A percentile compares a stretch with the other conserved stretches of the same genome.
phyloP scores from a whole-genome alignment of 2,888 invertebrate species.

The Xestia rhomboidea region DNA sequence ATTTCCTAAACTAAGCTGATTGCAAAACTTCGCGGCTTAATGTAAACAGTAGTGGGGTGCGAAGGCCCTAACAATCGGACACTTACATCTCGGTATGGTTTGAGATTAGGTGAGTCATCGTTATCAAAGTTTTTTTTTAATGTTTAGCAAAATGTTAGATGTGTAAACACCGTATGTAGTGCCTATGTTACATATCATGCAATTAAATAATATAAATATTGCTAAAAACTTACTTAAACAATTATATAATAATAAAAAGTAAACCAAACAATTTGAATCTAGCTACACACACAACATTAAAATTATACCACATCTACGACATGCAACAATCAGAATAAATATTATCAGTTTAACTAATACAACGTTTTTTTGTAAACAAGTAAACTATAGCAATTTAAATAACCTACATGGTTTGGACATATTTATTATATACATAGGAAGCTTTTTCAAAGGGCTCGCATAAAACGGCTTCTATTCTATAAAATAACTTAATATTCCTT shows the following conservation, averaged over 20 bases:
- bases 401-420: not conserved
- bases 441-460: conserved; percentile 13
- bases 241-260: not conserved
- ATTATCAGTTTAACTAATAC: not conserved
- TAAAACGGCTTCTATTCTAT: conserved; percentile 17
- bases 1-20: conserved; percentile 17
- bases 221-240: no score
- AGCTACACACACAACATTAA: not conserved
- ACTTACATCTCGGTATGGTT: not conserved
- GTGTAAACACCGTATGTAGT: not conserved
- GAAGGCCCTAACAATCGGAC: not conserved
- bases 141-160: not conserved
- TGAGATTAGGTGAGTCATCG: not conserved
- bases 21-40: conserved; percentile 8
- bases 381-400: not conserved
- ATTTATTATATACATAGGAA: not conserved
- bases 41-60: not conserved
- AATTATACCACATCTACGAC: conserved; percentile 6
- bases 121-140: not conserved
- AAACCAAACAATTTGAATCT: not conserved
- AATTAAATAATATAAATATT: not conserved
- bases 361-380: not conserved
- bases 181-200: not conserved
- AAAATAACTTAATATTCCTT: conserved; percentile 34
- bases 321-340: conserved; percentile 18